Evolutionary conservation across 2,888 invertebrate genomes (phyloP).

Genomic region (Pyrocoelia pectoralis): DNA sequence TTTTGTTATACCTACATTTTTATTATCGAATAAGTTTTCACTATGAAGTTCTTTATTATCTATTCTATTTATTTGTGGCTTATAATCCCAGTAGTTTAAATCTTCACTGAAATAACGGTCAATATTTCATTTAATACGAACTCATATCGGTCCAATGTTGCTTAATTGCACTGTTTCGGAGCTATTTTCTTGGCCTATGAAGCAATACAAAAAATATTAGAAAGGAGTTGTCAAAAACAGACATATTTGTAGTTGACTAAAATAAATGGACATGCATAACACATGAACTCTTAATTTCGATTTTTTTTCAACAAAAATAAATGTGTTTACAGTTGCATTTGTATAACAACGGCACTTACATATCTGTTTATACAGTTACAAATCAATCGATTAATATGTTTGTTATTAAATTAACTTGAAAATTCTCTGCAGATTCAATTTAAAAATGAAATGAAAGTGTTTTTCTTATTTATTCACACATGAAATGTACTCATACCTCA

Average conservation of each 20-base stretch:
- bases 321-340: too few species aligned
- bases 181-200: constrained; percentile 13
- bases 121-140: not conserved
- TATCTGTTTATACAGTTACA: too few species aligned
- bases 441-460: too few species aligned
- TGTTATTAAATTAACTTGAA: too few species aligned
- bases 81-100: not conserved
- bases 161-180: not conserved
- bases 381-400: too few species aligned
- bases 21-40: not conserved
- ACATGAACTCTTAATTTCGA: not conserved
- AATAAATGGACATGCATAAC: constrained; percentile 7
- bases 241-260: constrained; percentile 7
- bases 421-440: too few species aligned
- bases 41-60: not conserved
- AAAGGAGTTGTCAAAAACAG: constrained; percentile 15
- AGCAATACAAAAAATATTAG: constrained; percentile 18
- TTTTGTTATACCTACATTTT: too few species aligned
- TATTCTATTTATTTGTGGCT: not conserved
- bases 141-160: not conserved
- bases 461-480: too few species aligned
- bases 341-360: too few species aligned
- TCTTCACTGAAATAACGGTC: not conserved
- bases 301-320: not conserved
- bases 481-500: too few species aligned